A percentile compares a stretch with the other conserved stretches of the same genome.
Evolutionary conservation across 37 sponge, comb jelly and placozoan genomes (phyloP).

Genomic region (Corticium candelabrum): DNA sequence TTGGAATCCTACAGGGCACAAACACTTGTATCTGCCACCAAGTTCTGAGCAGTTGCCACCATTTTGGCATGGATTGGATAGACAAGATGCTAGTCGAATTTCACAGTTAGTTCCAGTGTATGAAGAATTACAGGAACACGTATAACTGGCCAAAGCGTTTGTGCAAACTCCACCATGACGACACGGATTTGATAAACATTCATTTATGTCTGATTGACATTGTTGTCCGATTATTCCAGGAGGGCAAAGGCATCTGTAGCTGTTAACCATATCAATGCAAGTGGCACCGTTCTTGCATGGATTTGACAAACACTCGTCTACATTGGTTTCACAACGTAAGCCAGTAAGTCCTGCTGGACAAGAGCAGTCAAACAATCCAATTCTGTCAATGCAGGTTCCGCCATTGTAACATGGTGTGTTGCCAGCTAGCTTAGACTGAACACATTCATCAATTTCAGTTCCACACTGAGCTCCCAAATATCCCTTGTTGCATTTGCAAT

Average conservation of each 20-base stretch:
- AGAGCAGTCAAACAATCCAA: not conserved
- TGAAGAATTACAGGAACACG: not conserved
- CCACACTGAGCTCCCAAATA: not conserved
- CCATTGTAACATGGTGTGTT: not conserved
- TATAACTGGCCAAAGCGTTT: not conserved
- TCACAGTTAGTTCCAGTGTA: not conserved
- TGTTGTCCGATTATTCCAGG: not conserved
- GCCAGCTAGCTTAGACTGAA: not conserved
- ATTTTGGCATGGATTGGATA: conserved; percentile 3
- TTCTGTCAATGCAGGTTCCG: not conserved
- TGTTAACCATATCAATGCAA: not conserved
- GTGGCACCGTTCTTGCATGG: not conserved
- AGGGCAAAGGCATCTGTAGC: not conserved
- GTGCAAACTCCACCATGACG: not conserved
- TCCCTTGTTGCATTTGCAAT: not conserved
- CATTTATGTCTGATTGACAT: not conserved
- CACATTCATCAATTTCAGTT: not conserved
- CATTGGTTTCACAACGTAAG: not conserved
- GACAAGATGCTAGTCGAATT: not conserved
- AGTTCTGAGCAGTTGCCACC: conserved; percentile 6
- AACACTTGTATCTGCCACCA: not conserved
- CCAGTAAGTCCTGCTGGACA: not conserved
- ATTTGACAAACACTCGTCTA: not conserved
- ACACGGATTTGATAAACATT: not conserved
- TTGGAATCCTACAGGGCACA: not conserved